Conservation (phyloP, 2,113 vertebrate species). For the Tyto alba region DNA sequence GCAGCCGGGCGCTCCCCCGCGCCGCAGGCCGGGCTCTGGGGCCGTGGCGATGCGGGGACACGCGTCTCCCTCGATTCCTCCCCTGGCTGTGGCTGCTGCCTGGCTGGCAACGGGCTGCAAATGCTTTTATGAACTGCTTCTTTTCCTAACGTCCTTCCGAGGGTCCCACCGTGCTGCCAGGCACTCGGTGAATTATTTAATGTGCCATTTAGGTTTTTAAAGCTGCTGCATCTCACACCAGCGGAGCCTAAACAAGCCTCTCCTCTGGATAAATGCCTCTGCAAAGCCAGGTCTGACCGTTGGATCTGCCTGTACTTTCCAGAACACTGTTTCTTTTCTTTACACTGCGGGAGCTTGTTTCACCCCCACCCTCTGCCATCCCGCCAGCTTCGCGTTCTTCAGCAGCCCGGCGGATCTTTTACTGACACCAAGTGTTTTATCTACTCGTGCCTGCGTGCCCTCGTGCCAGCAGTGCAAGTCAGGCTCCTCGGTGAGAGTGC, state of each 20-base stretch:
- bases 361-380: neutral
- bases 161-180: neutral
- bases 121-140: neutral
- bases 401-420: neutral
- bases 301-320: neutral
- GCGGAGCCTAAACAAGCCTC: neutral
- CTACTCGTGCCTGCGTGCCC: rapidly evolving
- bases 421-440: neutral
- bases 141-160: rapidly evolving
- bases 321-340: neutral
- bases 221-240: neutral
- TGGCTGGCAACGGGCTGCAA: neutral
- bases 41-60: rapidly evolving
- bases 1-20: too few relatives aligned
- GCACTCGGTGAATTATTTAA: neutral
- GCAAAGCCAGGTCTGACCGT: neutral
- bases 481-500: neutral
- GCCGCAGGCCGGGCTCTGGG: too few relatives aligned
- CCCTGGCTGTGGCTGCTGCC: neutral
- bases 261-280: neutral
- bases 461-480: rapidly evolving
- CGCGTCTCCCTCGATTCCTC: rapidly evolving
- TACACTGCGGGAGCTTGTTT: neutral
- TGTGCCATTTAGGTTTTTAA: neutral
- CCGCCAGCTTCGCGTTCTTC: neutral